Percentiles rank a stretch among this genome's conserved stretches.
phyloP scores from a whole-genome alignment of 2,113 vertebrate species.

The Ranitomeya variabilis region DNA sequence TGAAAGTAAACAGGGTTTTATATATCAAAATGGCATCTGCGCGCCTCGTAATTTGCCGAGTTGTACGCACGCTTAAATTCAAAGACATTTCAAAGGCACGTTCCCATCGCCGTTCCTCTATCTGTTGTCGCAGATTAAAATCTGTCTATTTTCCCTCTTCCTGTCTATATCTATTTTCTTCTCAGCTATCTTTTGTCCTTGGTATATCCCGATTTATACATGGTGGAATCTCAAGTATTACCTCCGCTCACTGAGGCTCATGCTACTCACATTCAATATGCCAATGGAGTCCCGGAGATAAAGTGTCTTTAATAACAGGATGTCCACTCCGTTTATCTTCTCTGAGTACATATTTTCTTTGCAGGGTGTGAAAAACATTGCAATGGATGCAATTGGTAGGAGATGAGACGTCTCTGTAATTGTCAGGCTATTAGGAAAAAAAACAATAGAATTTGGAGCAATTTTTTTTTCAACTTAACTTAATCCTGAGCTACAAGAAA shows the following conservation, averaged over 20 bases:
- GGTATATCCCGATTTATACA: constrained; percentile 52
- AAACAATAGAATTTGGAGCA: neutral
- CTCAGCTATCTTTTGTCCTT: constrained; percentile 53
- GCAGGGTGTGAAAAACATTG: constrained; percentile 30
- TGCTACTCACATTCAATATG: constrained; percentile 50
- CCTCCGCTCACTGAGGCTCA: constrained; percentile 32
- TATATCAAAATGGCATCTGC: constrained; percentile 59
- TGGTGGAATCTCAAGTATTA: constrained; percentile 33
- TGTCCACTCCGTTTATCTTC: constrained; percentile 54
- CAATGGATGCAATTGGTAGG: constrained; percentile 21
- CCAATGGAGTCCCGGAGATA: constrained; percentile 47
- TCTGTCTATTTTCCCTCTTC: constrained; percentile 53
- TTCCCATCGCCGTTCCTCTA: constrained; percentile 34
- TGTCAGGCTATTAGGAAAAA: constrained; percentile 6
- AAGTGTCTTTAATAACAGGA: constrained; percentile 53
- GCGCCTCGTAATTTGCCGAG: constrained; percentile 49
- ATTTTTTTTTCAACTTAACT: neutral
- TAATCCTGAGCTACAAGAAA: neutral
- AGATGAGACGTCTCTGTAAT: constrained; percentile 31
- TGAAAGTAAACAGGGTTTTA: constrained; percentile 53
- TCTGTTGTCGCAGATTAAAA: constrained; percentile 56
- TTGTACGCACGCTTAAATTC: constrained; percentile 50
- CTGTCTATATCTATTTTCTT: constrained; percentile 56
- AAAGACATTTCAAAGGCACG: constrained; percentile 57
- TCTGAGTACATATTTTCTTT: constrained; percentile 47